Conservation (phyloP, 2,113 vertebrate species). For the Tricholaema leucomelas region DNA sequence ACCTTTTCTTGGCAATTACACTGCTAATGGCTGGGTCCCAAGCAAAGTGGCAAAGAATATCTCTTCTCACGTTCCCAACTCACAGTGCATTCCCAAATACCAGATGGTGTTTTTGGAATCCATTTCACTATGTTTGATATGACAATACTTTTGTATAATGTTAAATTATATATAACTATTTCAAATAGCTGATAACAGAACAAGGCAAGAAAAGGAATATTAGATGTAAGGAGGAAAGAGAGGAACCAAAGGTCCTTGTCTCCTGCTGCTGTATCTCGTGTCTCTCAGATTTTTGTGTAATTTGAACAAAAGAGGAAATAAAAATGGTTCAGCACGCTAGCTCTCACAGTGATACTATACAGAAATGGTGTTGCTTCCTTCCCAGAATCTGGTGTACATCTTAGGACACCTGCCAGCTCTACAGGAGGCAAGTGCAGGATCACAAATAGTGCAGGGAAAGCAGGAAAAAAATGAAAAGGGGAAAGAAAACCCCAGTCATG, state of each 20-base stretch:
- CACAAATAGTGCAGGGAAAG: conserved; percentile 36
- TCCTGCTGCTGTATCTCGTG: conserved; percentile 62
- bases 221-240: conserved; percentile 72
- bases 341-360: conserved; percentile 31
- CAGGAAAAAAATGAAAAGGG: conserved; percentile 16
- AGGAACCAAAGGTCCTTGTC: conserved; percentile 67
- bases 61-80: conserved; percentile 89
- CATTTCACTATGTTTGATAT: conserved; percentile 89
- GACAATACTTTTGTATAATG: conserved; percentile 89
- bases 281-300: conserved; percentile 72
- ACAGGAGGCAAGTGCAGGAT: conserved; percentile 50
- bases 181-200: conserved; percentile 79
- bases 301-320: conserved; percentile 72
- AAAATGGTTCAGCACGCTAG: conserved; percentile 34
- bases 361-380: conserved; percentile 57
- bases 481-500: not conserved
- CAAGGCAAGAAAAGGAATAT: conserved; percentile 78
- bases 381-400: conserved; percentile 64
- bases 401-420: conserved; percentile 63
- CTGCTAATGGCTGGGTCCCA: conserved; percentile 90
- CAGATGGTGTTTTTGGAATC: conserved; percentile 98
- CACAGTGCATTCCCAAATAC: conserved; percentile 88
- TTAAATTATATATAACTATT: conserved; percentile 89
- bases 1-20: conserved; percentile 94
- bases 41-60: conserved; percentile 89